phyloP scores from a whole-genome alignment of 2,888 invertebrate genomes.

The Microplitis deprimator region DNA sequence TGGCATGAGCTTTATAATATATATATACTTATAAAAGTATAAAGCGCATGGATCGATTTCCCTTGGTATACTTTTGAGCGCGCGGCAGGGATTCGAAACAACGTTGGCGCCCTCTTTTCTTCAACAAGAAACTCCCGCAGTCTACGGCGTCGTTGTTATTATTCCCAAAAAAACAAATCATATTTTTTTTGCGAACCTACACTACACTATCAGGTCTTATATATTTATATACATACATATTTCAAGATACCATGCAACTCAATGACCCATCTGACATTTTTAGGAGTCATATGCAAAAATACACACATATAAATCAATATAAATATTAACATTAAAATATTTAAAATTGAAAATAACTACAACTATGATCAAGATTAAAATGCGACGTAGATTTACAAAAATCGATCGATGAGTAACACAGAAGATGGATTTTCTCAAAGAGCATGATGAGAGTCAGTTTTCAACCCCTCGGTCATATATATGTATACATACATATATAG shows the following conservation, averaged over 20 bases:
- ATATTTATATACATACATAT: background rate
- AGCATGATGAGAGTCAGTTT: slow-evolving; percentile 19
- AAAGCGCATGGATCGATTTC: slow-evolving; percentile 39
- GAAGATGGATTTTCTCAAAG: slow-evolving; percentile 23
- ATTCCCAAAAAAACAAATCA: background rate
- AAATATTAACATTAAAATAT: background rate
- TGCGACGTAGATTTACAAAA: slow-evolving; percentile 4
- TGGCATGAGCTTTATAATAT: background rate
- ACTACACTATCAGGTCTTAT: no score
- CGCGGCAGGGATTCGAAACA: slow-evolving; percentile 28
- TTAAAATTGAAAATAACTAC: no score
- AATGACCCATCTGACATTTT: background rate
- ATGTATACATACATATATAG: background rate
- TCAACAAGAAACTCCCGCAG: slow-evolving; percentile 21
- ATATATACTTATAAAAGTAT: background rate
- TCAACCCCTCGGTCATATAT: slow-evolving; percentile 24
- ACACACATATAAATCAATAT: background rate
- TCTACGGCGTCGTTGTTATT: background rate
- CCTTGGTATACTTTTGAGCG: slow-evolving; percentile 30
- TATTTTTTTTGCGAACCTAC: background rate
- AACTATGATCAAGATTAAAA: background rate
- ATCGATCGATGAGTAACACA: background rate
- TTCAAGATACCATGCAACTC: background rate
- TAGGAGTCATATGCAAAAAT: background rate
- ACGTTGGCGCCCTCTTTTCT: slow-evolving; percentile 24